phyloP scores from a whole-genome alignment of 2,113 vertebrate genomes.

The Falcunculus frontatus region DNA sequence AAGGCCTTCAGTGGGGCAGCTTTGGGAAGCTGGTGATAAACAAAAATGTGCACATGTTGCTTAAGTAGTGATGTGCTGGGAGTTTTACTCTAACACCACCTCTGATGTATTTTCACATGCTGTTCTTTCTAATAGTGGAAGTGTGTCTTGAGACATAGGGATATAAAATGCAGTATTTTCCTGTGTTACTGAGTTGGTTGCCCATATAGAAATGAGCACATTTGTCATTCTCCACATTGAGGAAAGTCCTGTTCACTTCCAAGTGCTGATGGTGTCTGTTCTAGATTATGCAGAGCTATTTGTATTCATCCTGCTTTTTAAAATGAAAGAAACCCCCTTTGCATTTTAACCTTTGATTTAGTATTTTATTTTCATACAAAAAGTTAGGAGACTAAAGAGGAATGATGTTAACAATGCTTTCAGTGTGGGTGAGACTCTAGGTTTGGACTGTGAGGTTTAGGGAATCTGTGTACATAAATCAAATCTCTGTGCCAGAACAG shows the following conservation, averaged over 20 bases:
- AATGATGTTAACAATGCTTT: neutral
- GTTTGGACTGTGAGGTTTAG: neutral
- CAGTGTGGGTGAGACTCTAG: neutral
- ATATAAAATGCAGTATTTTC: neutral
- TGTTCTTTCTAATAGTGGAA: neutral
- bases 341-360: neutral
- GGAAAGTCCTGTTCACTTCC: neutral
- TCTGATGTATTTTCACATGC: neutral
- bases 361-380: neutral
- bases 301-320: neutral
- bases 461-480: neutral
- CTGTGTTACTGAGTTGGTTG: neutral
- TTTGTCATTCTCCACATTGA: neutral
- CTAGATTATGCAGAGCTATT: neutral
- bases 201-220: neutral
- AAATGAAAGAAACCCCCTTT: neutral
- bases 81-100: neutral
- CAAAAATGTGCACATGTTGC: fast-evolving
- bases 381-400: neutral
- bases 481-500: neutral
- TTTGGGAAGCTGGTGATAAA: neutral
- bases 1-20: neutral
- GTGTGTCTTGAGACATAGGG: neutral
- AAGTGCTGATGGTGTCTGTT: neutral
- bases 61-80: neutral